Evolutionary conservation across 2,113 vertebrate genomes (phyloP).

Genomic region (Aegithalos caudatus): DNA sequence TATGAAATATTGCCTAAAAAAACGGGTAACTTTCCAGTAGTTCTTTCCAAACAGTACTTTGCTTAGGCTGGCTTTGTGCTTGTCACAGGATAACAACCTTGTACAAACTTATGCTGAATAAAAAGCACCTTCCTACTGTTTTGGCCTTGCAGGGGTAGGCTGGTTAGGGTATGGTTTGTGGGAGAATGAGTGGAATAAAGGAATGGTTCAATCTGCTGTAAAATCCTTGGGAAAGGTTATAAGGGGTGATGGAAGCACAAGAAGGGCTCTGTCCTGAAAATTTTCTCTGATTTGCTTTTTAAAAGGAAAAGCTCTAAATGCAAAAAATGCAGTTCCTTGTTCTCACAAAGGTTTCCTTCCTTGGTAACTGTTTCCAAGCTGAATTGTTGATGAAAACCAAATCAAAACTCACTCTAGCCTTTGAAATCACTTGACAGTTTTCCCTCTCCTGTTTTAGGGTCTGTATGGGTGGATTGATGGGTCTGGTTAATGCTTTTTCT

Average conservation of each 20-base stretch:
- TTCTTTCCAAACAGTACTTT: background rate
- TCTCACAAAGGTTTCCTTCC: background rate
- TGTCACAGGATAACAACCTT: background rate
- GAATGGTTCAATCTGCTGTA: background rate
- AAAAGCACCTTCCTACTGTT: background rate
- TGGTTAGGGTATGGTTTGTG: background rate
- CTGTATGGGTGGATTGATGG: fast-evolving
- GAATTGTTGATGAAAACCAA: background rate
- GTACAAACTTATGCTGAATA: background rate
- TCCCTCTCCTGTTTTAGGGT: background rate
- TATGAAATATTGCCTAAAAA: background rate
- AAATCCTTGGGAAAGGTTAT: background rate
- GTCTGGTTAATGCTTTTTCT: background rate
- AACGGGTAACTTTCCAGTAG: background rate
- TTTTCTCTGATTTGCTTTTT: background rate
- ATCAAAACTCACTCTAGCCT: background rate
- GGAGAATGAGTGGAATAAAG: background rate
- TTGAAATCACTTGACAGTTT: background rate
- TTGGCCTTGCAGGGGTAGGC: background rate
- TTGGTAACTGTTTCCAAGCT: constrained; percentile 20
- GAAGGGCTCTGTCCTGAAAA: background rate
- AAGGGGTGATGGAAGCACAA: background rate
- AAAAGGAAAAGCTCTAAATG: background rate
- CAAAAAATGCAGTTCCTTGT: background rate
- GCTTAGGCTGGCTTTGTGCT: background rate